Conservation (phyloP, 1,140 invertebrate species). For the Bombus sylvicola region DNA sequence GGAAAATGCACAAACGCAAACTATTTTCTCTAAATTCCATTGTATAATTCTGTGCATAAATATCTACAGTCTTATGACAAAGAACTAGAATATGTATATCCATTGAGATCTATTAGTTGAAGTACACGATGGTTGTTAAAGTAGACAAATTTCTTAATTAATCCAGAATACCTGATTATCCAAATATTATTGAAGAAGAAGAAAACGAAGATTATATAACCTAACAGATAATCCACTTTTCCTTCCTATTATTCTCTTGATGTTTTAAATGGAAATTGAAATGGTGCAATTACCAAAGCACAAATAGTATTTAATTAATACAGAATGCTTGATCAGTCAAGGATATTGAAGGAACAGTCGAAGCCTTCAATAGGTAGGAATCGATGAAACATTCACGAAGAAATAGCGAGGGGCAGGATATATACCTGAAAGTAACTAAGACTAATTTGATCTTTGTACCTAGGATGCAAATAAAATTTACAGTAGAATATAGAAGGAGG, state of each 20-base stretch:
- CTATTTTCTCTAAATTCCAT: too few species aligned
- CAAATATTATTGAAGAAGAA: too few species aligned
- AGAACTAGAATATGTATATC: too few species aligned
- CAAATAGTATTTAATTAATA: not conserved
- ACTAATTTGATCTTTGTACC: conserved; percentile 64
- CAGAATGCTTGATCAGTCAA: not conserved
- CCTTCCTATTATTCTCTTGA: not conserved
- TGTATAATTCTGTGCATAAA: too few species aligned
- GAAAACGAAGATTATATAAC: too few species aligned
- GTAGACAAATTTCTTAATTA: too few species aligned
- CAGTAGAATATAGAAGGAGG: conserved; percentile 2
- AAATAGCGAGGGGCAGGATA: not conserved
- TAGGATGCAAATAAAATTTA: conserved; percentile 46
- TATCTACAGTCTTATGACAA: too few species aligned
- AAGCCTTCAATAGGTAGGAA: conserved; percentile 8
- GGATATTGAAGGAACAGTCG: not conserved
- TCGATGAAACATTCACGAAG: not conserved
- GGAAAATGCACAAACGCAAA: too few species aligned
- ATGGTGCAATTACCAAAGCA: not conserved
- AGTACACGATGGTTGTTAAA: too few species aligned
- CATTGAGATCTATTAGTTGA: too few species aligned
- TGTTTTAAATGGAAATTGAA: not conserved
- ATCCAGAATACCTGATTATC: too few species aligned
- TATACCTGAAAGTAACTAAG: conserved; percentile 15
- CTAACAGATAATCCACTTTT: not conserved